Base-by-base conservation (phyloP, 1,140 invertebrate genomes). In the Acromyrmex heyeri region DNA sequence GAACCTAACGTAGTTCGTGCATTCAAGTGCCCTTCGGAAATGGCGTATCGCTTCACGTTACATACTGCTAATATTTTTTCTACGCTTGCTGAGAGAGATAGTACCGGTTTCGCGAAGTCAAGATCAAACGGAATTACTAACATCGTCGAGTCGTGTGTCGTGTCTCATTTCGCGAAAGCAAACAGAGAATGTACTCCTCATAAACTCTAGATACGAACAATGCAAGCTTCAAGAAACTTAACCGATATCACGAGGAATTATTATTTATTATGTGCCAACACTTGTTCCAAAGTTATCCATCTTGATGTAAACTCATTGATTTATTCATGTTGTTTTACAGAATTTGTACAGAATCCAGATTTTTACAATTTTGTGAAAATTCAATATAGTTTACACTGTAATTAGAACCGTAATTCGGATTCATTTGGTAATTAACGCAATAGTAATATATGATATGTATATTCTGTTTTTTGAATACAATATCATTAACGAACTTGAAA, bases 61-160 rank as follows among this genome's bases (percentile, higher is more conserved):
- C 21, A 18, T 27, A 24, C 24, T 53, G 70, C 65, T 64, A 65
- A 77, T 85, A 65, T 85, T 85, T 78, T 85, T 85, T 65, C 79
- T 67, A 18, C 59, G 34, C 57, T 85, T 12, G 21, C 24, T 7
- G 1, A 21, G 16, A 24, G 48, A 78, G 78, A 78, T 65, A 77
- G 14, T 16, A 50, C 24, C 21, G 24, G 10, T 21, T 44, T n/a
- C 50, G 61, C 75, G 21, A 69, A 83, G 79, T 24, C 73, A 65
- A 85, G 72, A 85, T 77, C 73, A 85, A 53, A 85, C 44, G 48
- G 61, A 55, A 78, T 73, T 59, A 30, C 53, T 64, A 85, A 65
- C 57, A 21, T 75, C 57, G 8, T 27, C 34, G 12, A 44, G 30
- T 50, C 57, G 44, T 53, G 7, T 59, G 30, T 50, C 57, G 44